Conservation (phyloP, 2,797 vertebrate species). For the Parauchenoglanis ngamensis region DNA sequence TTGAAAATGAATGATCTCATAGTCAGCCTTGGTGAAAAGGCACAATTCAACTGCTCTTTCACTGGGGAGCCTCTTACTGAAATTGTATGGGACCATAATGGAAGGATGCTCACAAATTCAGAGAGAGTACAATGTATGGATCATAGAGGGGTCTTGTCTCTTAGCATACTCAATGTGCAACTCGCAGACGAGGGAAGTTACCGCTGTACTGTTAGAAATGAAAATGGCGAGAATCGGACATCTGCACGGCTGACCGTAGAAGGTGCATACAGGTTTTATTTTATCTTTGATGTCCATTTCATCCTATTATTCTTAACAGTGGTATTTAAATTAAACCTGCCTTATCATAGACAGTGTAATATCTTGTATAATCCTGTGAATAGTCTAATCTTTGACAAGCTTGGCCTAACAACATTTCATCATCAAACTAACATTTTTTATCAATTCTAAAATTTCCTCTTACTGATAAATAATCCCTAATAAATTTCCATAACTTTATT, state of each 20-base stretch:
- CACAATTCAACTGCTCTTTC: conserved; percentile 84
- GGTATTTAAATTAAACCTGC: conserved; percentile 45
- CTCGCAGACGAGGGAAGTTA: conserved; percentile 83
- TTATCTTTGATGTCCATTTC: conserved; percentile 63
- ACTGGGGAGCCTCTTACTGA: conserved; percentile 75
- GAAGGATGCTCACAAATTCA: conserved; percentile 70
- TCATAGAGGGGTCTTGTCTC: conserved; percentile 74
- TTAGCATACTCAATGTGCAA: conserved; percentile 78
- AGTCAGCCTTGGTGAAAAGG: conserved; percentile 75
- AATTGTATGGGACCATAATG: conserved; percentile 81
- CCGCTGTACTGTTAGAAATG: conserved; percentile 79
- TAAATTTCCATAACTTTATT: conserved; percentile 90
- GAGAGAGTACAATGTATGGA: conserved; percentile 78
- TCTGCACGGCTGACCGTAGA: conserved; percentile 85
- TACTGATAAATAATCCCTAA: conserved; percentile 73
- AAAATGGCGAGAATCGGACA: conserved; percentile 77
- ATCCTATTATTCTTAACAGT: conserved; percentile 63
- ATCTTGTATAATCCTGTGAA: conserved; percentile 59
- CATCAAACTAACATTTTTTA: conserved; percentile 70
- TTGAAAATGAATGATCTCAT: conserved; percentile 79
- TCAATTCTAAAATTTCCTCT: conserved; percentile 61
- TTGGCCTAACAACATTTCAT: conserved; percentile 70
- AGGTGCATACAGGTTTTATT: conserved; percentile 80
- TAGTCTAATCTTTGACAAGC: conserved; percentile 56
- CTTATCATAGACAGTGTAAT: conserved; percentile 63